Evolutionary conservation across 2,113 vertebrate species (phyloP).

Genomic region (Actinemys pallida): DNA sequence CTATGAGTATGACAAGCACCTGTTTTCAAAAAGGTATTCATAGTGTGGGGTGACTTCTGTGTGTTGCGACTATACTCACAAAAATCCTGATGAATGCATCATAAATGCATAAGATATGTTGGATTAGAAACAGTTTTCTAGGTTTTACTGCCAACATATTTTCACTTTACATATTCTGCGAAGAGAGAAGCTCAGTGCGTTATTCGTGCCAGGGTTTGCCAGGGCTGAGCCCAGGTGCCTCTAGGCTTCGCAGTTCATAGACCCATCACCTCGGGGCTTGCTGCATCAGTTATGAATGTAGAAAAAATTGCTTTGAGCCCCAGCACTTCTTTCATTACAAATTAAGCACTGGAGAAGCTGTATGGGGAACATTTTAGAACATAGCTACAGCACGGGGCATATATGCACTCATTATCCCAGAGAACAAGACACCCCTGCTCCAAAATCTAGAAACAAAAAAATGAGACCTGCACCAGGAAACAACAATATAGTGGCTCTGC

Average conservation of each 20-base stretch:
- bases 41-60: not conserved
- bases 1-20: not conserved
- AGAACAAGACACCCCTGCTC: not conserved
- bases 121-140: constrained; percentile 37
- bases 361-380: constrained; percentile 17
- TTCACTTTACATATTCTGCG: not conserved
- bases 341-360: not conserved
- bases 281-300: too few species aligned
- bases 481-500: not conserved
- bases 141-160: constrained; percentile 12
- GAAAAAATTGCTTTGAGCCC: too few species aligned
- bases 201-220: too few species aligned
- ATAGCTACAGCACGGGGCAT: not conserved
- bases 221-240: too few species aligned
- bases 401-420: not conserved
- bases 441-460: not conserved
- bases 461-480: not conserved
- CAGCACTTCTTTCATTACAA: too few species aligned
- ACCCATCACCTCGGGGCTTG: too few species aligned
- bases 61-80: not conserved
- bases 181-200: not conserved
- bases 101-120: not conserved
- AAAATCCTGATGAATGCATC: constrained; percentile 9
- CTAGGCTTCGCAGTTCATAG: too few species aligned
- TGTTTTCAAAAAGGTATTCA: constrained; percentile 17